Evolutionary conservation across 1,140 invertebrate species (phyloP).

Genomic region (Ceratosolen solmsi): DNA sequence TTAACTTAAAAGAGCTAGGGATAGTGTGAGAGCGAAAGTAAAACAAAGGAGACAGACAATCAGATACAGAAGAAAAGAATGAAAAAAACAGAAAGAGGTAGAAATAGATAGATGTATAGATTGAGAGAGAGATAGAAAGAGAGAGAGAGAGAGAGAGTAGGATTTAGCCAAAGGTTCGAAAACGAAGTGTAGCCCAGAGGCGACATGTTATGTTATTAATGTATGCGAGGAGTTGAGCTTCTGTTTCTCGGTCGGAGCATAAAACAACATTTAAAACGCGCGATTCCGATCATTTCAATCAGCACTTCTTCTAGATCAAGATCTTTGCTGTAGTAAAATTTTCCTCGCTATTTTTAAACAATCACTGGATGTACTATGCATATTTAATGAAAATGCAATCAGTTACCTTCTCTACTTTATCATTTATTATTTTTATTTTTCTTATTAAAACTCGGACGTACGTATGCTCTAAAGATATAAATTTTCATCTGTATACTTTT

Average conservation of each 20-base stretch:
- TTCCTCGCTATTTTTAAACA: too few relatives aligned
- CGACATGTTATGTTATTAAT: conserved; percentile 73
- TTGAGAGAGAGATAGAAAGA: conserved; percentile 22
- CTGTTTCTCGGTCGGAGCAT: conserved; percentile 57
- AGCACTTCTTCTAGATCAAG: conserved; percentile 16
- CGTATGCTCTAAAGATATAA: too few relatives aligned
- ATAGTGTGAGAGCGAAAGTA: background rate
- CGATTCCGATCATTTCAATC: conserved; percentile 45
- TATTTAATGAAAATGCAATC: too few relatives aligned
- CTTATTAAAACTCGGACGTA: too few relatives aligned
- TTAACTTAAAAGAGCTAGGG: background rate
- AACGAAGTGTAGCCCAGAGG: conserved; percentile 73
- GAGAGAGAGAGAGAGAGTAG: background rate
- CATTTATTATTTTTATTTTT: too few relatives aligned
- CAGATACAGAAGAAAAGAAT: background rate
- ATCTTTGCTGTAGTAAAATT: background rate
- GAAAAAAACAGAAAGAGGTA: conserved; percentile 8
- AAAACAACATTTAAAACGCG: conserved; percentile 47
- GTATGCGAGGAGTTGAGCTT: conserved; percentile 70
- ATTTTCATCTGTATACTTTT: too few relatives aligned
- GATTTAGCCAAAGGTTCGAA: conserved; percentile 51
- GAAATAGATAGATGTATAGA: background rate
- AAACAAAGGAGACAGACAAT: background rate
- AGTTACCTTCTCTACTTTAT: too few relatives aligned
- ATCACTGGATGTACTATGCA: too few relatives aligned